Conservation (phyloP, 2,113 vertebrate species). For the Phalacrocorax carbo region DNA sequence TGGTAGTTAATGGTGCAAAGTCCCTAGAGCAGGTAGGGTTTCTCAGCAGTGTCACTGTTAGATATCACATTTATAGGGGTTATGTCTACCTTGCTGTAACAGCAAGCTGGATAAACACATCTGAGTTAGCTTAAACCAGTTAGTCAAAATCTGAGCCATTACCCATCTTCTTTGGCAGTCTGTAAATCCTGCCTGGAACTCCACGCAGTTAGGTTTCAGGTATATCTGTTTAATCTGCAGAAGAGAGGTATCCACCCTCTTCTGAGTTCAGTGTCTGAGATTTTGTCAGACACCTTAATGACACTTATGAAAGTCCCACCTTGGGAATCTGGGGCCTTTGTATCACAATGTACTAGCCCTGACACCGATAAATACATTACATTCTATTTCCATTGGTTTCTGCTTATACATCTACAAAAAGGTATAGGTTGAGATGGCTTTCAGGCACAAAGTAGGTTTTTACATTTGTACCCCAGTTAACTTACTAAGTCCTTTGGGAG, state of each 20-base stretch:
- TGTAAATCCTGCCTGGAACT: background rate
- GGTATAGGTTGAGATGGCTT: background rate
- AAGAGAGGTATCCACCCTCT: background rate
- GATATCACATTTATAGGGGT: background rate
- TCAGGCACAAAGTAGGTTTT: background rate
- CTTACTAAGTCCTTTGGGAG: background rate
- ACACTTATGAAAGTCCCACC: background rate
- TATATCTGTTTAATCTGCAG: background rate
- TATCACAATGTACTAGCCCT: background rate
- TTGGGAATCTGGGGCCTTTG: background rate
- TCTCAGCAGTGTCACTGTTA: background rate
- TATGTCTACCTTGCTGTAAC: background rate
- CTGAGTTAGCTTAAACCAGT: background rate
- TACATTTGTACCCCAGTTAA: background rate
- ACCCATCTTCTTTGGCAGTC: background rate
- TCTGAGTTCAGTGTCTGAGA: too few relatives aligned
- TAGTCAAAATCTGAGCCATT: background rate
- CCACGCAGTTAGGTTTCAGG: background rate
- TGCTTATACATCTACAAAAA: background rate
- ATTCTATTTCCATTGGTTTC: background rate
- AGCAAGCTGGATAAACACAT: background rate
- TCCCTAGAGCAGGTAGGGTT: background rate
- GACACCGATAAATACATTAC: background rate
- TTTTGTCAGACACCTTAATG: background rate
- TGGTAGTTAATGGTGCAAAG: background rate